Base-by-base conservation (phyloP, 2,888 invertebrate species). In the Zhengitettix transpicula region DNA sequence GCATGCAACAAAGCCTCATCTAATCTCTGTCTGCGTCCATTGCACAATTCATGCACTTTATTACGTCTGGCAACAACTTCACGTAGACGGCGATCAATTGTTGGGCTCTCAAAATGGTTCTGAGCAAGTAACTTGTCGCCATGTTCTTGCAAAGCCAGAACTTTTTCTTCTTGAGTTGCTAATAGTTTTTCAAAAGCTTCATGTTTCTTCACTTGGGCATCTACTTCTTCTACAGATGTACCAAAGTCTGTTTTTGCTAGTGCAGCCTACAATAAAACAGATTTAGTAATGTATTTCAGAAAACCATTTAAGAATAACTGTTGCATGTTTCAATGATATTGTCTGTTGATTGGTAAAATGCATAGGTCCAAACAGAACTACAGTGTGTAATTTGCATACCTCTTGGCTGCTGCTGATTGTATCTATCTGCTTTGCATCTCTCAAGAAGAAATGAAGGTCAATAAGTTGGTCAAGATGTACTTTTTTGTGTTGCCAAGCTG, bases 141-240 rank as follows among this genome's bases (percentile, higher is more conserved):
- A 69, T 92, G 91, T 61, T 85, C 86, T 71, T 89, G 85, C 55
- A 95, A 74, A 0, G 87, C 80, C 0, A 82, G 79, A 17, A 94
- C 78, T 74, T 92, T 91, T 71, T 95, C 95, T 65, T 94, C 93
- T 76, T 92, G 85, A 0, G 90, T 87, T 14, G 83, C 83, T 10
- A 97, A 81, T 0, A 96, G 76, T 68, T 93, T 93, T 71, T 94
- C 94, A 71, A 98, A 96, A 3, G 91, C 94, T 67, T 94, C 95
- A 67, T 97, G 95, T 69, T 93, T 93, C 75, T 92, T 93, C 40
- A 91, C 81, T 69, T 89, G 85, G 52, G 85, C 86, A 67, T 90
- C 88, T 0, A 97, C 94, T 70, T 92, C 91, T 69, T 96, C 94
- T 47, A 78, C 73, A 8, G 71, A 70, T 7, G 66, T 67, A 14